Evolutionary conservation across 2,888 invertebrate genomes (phyloP), one percentile per base, ranked within the genome.

Genomic region (Ctena decussata): DNA sequence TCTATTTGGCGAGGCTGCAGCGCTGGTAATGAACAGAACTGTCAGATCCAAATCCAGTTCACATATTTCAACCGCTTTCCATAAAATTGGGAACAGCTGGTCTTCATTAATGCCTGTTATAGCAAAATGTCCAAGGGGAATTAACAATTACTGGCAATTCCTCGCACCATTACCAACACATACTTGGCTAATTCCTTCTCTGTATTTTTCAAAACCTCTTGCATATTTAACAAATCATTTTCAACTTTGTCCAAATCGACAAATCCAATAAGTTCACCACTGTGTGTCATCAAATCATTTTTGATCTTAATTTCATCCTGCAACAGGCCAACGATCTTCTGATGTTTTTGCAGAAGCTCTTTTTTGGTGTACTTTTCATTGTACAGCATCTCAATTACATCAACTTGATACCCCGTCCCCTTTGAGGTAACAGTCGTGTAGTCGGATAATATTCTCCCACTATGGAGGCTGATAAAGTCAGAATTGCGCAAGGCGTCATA

Each of bases 1-100:
- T 39, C 89, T 41, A 57, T 90, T 90, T 37, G 86, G 71, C 18
- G 90, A 88, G 21, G 87, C 89, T 12, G 87, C 87, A 80, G 89
- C 86, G 76, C 86, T 81, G 15, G 87, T 86, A 18, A 82, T 79
- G 37, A 84, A 87, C 0, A 85, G 24, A 0, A 82, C 81, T 73
- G 78, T 77, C 24, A 89, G 49, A 15, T 73, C 72, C n/a, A 37
- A 24, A n/a, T 65, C 44, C n/a, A 69, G 71, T 46, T 91, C 87
- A 21, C 84, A n/a, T 15, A 84, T 72, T 35, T 53, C 57, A 15
- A 90, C 75, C 12, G 80, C 85, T 80, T 90, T 77, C 87, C 87
- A 89, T 11, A 91, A 12, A 21, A 87, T 83, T n/a, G 82, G 75
- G 72, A 81, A 90, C 5, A 90, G 65, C 30, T 86, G 85, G 41